Evolutionary conservation across 2,113 vertebrate genomes (phyloP).

Genomic region (Craseonycteris thonglongyai): DNA sequence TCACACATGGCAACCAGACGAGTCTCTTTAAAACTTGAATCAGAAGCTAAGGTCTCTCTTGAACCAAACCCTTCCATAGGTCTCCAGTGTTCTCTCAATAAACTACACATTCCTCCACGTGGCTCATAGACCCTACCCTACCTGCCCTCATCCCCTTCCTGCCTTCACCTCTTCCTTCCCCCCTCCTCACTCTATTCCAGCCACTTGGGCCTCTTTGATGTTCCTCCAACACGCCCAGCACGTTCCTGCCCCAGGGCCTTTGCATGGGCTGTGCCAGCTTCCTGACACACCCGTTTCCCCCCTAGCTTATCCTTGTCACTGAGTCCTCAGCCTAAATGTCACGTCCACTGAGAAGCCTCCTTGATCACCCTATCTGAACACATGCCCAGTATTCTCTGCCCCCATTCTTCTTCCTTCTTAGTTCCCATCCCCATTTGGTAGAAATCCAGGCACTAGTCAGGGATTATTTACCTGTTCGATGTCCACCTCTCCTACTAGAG

Average conservation of each 20-base stretch:
- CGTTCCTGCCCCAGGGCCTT: background rate
- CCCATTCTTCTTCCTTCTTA: background rate
- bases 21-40: background rate
- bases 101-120: background rate
- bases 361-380: background rate
- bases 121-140: background rate
- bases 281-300: background rate
- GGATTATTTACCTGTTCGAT: background rate
- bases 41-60: background rate
- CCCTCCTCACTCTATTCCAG: background rate
- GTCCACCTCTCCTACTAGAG: background rate
- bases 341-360: background rate
- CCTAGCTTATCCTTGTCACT: background rate
- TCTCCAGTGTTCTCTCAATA: background rate
- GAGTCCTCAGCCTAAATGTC: background rate
- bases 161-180: background rate
- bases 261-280: background rate
- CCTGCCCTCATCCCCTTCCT: background rate
- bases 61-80: background rate
- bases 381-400: background rate
- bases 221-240: background rate
- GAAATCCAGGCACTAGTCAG: background rate
- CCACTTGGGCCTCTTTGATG: background rate
- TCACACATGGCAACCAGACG: background rate
- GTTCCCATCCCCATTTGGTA: background rate